Percentiles rank a stretch among this genome's conserved stretches.
phyloP scores from a whole-genome alignment of 2,888 invertebrate species.

The Heliconius ethilla region DNA sequence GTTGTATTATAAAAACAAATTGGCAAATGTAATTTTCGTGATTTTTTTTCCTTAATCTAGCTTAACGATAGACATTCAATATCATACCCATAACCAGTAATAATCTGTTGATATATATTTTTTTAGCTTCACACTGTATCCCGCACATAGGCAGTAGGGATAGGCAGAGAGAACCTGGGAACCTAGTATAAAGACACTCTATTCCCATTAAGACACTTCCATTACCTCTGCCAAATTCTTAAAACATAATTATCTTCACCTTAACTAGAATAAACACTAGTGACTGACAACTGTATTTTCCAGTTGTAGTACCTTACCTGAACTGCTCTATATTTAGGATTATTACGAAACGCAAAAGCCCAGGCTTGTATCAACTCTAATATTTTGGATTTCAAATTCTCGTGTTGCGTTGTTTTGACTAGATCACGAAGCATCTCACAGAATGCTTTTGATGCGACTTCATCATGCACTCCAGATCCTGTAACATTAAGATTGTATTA shows the following conservation, averaged over 20 bases:
- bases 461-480: conserved; percentile 93
- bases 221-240: no score
- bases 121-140: no score
- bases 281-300: not conserved
- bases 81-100: no score
- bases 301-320: conserved; percentile 81
- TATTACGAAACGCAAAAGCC: conserved; percentile 98
- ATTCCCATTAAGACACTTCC: no score
- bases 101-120: no score
- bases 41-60: no score
- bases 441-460: conserved; percentile 93
- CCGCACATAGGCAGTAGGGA: no score
- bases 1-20: not conserved
- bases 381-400: conserved; percentile 91
- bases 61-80: no score
- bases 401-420: conserved; percentile 91
- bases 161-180: no score
- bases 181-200: no score
- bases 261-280: not conserved
- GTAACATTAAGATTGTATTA: conserved; percentile 13
- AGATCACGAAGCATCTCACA: conserved; percentile 97
- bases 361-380: conserved; percentile 98
- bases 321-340: conserved; percentile 92
- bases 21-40: no score
- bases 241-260: no score